Base-by-base conservation (phyloP, 1,140 invertebrate genomes). In the Rhagoletis pomonella region DNA sequence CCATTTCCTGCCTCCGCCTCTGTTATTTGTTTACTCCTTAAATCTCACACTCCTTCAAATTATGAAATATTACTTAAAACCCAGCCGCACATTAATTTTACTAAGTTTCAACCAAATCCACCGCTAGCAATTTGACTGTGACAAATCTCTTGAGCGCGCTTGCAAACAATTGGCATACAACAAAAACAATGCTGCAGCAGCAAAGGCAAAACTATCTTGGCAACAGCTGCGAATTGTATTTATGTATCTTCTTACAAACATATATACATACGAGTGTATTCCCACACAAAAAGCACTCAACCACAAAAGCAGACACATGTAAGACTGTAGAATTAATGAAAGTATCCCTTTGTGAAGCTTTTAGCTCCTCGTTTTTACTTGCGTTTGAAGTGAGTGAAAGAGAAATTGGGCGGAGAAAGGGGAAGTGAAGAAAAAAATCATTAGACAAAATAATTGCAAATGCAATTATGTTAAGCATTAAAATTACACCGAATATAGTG, bases 401-500 rank as follows among this genome's bases (percentile, higher is more conserved):
- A 19, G 44, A 50, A 77, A 14, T 47, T 14, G n/a, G 60, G 1
- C 17, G 60, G 60, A 62, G 17, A 55, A 29, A 55, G 3, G 12
- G 9, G 10, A 14, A 9, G 47, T 5, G 47, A 19, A 14, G 64
- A 67, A 81, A 73, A 73, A 29, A 29, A 29, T 29, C 29, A 73
- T 73, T 73, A 73, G 73, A 81, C 73, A 81, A 81, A 81, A 55
- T 81, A 81, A 81, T 81, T 81, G 55, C 73, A 81, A 81, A 81
- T 81, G 73, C 73, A 81, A 81, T 81, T 81, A 81, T 81, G 73
- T 81, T 81, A 81, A 81, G 73, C 73, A 81, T 81, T 81, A 81
- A 55, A 81, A 81, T 81, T 55, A 55, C 73, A 81, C 29, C 1
- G 29, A 29, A 29, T 81, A n/a, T 81, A 55, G 73, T 81, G 19